Base-by-base conservation (phyloP, 2,113 vertebrate genomes). In the Catharus bicknelli region DNA sequence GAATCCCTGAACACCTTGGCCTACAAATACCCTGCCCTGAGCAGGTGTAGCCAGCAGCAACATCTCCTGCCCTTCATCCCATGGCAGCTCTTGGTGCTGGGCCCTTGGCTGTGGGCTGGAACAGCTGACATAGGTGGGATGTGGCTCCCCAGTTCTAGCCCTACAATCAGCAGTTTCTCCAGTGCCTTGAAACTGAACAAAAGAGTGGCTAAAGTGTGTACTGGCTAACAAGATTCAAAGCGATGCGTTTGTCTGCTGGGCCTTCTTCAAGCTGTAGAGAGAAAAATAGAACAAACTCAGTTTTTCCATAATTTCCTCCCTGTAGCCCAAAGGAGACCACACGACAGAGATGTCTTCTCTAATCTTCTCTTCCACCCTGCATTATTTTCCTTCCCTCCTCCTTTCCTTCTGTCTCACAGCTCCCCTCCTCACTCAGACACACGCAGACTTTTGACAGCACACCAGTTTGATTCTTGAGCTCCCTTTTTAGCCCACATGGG, bases 401-500 rank as follows among this genome's bases (percentile, higher is more conserved):
- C 95, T 93, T 88, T 10, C 93, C 96, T 77, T 95, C 95, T 96
- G 66, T 96, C 97, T 97, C 95, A 88, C 95, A 95, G 96, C 96
- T 97, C 91, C 76, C 74, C 89, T 95, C 95, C 83, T 85, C 86
- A 18, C 81, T 72, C 5, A 4, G 80, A 68, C 32, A 75, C 88
- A 76, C 3, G 6, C 94, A 93, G 94, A 85, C 42, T 94, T 95
- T 90, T 95, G 95, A 96, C 92, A 97, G 94, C 97, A 80, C 92
- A 91, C 96, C 82, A 90, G 89, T 96, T 96, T 96, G 94, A 79
- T 96, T 96, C 94, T 70, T 67, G 14, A 72, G 34, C 93, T 94
- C 97, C 92, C 92, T 73, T 90, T 96, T 94, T 95, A 90, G 82
- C 97, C 93, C 95, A n/a, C 97, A 93, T 96, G 97, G 97, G 95